These are phyloP conservation scores for Dipodomys stephensi DNA, from an alignment of 2,113 vertebrate genomes.

Conservation along the genomic window DNA sequence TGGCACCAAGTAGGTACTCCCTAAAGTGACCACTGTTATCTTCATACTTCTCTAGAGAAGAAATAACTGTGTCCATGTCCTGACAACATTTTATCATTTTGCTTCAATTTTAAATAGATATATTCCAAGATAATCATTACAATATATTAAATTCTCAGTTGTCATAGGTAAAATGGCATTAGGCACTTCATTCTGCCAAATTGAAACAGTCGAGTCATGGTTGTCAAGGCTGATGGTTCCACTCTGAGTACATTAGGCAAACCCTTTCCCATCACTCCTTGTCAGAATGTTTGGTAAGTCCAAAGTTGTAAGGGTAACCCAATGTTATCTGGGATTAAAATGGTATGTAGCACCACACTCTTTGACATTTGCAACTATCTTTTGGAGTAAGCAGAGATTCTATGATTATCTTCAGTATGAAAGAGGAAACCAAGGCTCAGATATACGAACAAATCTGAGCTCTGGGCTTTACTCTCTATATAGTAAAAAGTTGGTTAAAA, in stretches of 20 bases:
- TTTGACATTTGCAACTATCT: not conserved
- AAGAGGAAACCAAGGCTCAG: not conserved
- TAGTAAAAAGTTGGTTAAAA: not conserved
- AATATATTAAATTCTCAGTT: conserved; percentile 31
- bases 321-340: not conserved
- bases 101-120: not conserved
- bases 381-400: not conserved
- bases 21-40: not conserved
- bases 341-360: not conserved
- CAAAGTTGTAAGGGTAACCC: not conserved
- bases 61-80: not conserved
- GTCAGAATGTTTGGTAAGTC: conserved; percentile 29
- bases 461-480: not conserved
- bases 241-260: not conserved
- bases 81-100: not conserved
- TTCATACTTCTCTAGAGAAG: not conserved
- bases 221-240: conserved; percentile 3
- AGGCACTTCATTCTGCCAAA: not conserved
- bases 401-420: not conserved
- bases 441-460: not conserved
- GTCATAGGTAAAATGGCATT: not conserved
- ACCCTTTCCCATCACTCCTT: not conserved
- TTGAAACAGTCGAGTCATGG: not conserved
- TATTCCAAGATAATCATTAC: not conserved
- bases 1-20: not conserved